A percentile compares a stretch with the other conserved stretches of the same genome.
phyloP scores from a whole-genome alignment of 2,797 vertebrate species.

The Myiothlypis chrysogaster region DNA sequence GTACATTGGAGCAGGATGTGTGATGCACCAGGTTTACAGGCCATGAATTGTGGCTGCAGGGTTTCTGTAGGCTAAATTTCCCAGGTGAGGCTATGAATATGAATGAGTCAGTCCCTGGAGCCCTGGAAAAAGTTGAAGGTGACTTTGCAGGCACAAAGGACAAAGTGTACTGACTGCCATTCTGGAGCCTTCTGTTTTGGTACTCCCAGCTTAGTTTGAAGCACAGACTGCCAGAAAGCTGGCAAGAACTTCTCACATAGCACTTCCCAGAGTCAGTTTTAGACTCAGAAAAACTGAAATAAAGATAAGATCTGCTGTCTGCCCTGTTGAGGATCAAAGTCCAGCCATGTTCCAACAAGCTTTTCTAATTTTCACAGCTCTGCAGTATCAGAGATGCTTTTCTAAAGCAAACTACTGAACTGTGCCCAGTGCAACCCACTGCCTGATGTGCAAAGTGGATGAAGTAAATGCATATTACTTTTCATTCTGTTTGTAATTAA shows the following conservation, averaged over 20 bases:
- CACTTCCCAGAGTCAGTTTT: neutral
- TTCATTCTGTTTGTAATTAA: constrained; percentile 2
- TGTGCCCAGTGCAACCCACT: neutral
- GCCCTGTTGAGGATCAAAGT: neutral
- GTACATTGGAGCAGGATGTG: neutral
- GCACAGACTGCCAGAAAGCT: neutral
- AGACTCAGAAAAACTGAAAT: neutral
- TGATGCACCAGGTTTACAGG: neutral
- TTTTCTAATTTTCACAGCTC: neutral
- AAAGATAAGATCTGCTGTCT: neutral
- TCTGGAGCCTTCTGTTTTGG: neutral
- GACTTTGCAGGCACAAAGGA: neutral
- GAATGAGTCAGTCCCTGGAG: neutral
- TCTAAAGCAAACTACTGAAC: neutral
- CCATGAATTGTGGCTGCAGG: neutral
- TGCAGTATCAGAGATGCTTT: neutral
- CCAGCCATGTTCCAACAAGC: neutral
- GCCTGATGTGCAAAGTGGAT: neutral
- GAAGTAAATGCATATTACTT: neutral
- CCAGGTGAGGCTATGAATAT: neutral
- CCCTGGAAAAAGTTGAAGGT: neutral
- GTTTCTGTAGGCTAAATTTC: neutral
- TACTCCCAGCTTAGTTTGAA: neutral
- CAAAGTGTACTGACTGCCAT: neutral
- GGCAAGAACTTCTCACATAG: neutral